Evolutionary conservation across 2,113 vertebrate genomes (phyloP).

Genomic region (Lampris megalopsis): DNA sequence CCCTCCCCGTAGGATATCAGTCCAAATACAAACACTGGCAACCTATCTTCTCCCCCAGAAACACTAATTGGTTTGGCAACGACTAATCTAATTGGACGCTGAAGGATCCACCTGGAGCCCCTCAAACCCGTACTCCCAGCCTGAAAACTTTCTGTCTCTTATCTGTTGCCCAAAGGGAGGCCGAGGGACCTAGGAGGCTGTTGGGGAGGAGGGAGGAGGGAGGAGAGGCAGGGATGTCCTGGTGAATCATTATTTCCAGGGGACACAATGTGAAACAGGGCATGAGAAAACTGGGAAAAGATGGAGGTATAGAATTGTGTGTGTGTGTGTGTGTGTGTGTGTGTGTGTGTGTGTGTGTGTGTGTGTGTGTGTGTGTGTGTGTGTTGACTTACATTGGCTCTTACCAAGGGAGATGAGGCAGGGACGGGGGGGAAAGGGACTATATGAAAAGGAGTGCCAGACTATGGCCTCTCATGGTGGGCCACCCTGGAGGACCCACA

Average conservation of each 20-base stretch:
- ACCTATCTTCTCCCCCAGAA: conserved; percentile 26
- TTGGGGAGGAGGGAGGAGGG: not conserved
- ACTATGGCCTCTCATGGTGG: too few species aligned
- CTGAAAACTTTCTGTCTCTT: not conserved
- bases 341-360: too few species aligned
- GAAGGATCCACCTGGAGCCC: conserved; percentile 41
- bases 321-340: too few species aligned
- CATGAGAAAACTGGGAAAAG: not conserved
- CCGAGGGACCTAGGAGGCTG: conserved; percentile 3
- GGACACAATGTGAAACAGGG: not conserved
- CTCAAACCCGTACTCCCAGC: not conserved
- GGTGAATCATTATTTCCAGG: conserved; percentile 17
- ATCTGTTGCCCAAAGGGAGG: conserved; percentile 27
- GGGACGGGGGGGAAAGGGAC: too few species aligned
- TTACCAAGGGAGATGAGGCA: too few species aligned
- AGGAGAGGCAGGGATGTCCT: not conserved
- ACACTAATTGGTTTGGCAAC: conserved; percentile 49
- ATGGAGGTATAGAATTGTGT: not conserved
- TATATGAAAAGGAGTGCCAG: too few species aligned
- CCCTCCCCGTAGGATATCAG: conserved; percentile 24
- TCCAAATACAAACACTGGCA: conserved; percentile 17
- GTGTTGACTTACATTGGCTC: too few species aligned
- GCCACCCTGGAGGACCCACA: too few species aligned
- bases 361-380: too few species aligned
- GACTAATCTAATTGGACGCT: conserved; percentile 55